Evolutionary conservation across 2,113 vertebrate genomes (phyloP).

Genomic region (Ariopsis seemanni): DNA sequence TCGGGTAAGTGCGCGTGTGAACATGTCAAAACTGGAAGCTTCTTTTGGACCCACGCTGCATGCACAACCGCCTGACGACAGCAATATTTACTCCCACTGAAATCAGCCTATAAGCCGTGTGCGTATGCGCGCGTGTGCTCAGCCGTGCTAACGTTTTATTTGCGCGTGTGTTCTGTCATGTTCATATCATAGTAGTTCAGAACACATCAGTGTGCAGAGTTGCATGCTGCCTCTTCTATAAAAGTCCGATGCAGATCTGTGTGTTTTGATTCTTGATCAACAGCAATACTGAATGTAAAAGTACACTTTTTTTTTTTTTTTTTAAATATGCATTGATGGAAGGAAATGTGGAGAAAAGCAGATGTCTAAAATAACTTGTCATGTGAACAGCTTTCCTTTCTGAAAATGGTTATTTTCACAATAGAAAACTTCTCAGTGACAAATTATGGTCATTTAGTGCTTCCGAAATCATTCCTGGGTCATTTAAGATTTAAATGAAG

Average conservation of each 20-base stretch:
- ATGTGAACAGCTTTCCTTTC: not conserved
- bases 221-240: not conserved
- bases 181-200: not conserved
- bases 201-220: not conserved
- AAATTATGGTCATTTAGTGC: not conserved
- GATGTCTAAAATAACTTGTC: not conserved
- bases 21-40: no score
- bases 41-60: no score
- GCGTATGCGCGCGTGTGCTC: conserved; percentile 43
- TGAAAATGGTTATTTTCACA: not conserved
- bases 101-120: conserved; percentile 3
- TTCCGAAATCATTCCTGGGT: not conserved
- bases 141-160: not conserved
- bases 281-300: not conserved
- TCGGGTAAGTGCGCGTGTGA: no score
- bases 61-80: no score
- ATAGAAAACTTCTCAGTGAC: not conserved
- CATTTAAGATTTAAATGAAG: not conserved
- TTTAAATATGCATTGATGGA: not conserved
- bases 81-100: no score
- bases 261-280: not conserved
- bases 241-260: not conserved
- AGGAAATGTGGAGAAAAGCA: not conserved
- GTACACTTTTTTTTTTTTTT: not conserved
- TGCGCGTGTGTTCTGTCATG: not conserved